Evolutionary conservation across 2,888 invertebrate species (phyloP).

Genomic region (Synergus umbraculus): DNA sequence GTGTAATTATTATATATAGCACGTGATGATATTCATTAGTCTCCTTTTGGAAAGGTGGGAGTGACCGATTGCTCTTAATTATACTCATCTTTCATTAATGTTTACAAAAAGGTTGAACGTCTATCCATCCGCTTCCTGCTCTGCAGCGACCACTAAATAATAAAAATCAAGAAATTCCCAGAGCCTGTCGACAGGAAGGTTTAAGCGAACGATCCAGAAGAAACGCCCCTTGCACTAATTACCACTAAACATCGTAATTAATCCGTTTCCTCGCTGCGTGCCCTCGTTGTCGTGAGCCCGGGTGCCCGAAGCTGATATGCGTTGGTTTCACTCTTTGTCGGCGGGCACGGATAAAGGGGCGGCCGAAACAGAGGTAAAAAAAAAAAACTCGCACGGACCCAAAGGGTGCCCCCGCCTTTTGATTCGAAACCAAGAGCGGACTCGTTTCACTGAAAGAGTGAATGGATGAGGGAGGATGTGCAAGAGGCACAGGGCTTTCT

Average conservation of each 20-base stretch:
- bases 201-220: conserved; percentile 47
- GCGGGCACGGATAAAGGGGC: conserved; percentile 55
- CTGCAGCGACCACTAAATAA: background rate
- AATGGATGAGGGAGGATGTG: conserved; percentile 74
- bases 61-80: conserved; percentile 29
- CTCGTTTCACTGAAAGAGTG: conserved; percentile 63
- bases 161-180: conserved; percentile 25
- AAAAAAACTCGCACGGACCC: conserved; percentile 60
- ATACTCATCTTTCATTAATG: conserved; percentile 27
- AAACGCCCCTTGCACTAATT: conserved; percentile 63
- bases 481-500: conserved; percentile 61
- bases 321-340: conserved; percentile 66
- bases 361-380: conserved; percentile 56
- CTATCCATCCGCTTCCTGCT: conserved; percentile 17
- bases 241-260: conserved; percentile 71
- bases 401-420: conserved; percentile 72
- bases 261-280: conserved; percentile 67
- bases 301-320: conserved; percentile 57
- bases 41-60: conserved; percentile 10
- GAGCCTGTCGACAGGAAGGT: conserved; percentile 22
- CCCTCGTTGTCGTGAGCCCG: conserved; percentile 48
- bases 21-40: conserved; percentile 21
- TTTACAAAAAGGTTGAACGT: conserved; percentile 6
- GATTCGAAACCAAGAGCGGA: conserved; percentile 65
- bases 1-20: too few relatives aligned